Conservation (phyloP, 2,797 vertebrate genomes). For the Odontamblyopus lacepedii region DNA sequence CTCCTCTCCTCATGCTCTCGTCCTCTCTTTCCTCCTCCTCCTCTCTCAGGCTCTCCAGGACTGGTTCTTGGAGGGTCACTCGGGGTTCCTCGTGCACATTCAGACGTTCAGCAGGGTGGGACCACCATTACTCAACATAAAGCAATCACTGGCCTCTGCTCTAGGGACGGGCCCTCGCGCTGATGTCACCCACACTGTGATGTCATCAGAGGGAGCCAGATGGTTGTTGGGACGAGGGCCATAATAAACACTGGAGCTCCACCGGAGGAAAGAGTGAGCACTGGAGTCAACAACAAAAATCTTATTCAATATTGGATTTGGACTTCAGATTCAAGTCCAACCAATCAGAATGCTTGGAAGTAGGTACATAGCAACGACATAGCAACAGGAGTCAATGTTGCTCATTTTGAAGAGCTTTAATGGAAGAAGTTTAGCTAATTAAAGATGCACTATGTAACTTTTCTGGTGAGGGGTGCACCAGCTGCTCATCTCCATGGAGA, state of each 20-base stretch:
- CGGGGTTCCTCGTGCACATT: slow-evolving; percentile 21
- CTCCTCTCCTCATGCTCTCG: too few relatives aligned
- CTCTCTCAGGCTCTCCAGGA: too few relatives aligned
- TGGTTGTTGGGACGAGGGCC: slow-evolving; percentile 38
- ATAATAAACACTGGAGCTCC: neutral
- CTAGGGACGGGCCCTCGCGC: slow-evolving; percentile 61
- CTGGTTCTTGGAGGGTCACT: slow-evolving; percentile 22
- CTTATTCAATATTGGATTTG: neutral
- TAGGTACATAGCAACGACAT: too few relatives aligned
- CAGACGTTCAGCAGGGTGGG: slow-evolving; percentile 56
- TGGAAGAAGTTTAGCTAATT: too few relatives aligned
- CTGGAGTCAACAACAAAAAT: too few relatives aligned
- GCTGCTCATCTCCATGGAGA: too few relatives aligned
- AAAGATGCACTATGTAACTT: too few relatives aligned
- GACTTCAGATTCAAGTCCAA: neutral
- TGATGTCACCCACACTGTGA: slow-evolving; percentile 47
- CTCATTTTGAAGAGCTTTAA: too few relatives aligned
- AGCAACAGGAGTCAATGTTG: too few relatives aligned
- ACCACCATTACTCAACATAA: slow-evolving; percentile 40
- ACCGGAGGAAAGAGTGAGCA: neutral
- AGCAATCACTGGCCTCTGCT: slow-evolving; percentile 45
- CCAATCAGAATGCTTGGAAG: too few relatives aligned
- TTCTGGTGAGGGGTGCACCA: too few relatives aligned
- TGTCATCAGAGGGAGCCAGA: slow-evolving; percentile 50
- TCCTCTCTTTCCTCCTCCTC: too few relatives aligned